Evolutionary conservation across 2,888 invertebrate genomes (phyloP).

Genomic region (Coelogynopora nodosa): DNA sequence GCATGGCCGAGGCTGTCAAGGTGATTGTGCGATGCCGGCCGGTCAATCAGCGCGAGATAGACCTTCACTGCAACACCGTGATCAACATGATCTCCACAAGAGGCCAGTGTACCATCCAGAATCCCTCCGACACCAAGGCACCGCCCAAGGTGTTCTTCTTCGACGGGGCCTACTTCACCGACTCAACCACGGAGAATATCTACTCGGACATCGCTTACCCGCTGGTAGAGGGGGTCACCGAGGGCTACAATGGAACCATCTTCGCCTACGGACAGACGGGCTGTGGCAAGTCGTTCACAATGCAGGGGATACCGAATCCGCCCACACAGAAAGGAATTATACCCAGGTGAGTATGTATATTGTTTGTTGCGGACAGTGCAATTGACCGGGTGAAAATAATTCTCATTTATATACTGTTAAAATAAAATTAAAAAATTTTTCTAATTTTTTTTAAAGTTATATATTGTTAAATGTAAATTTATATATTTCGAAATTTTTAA

Average conservation of each 20-base stretch:
- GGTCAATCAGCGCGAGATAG: slow-evolving; percentile 73
- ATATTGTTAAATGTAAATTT: too few species aligned
- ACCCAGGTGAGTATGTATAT: slow-evolving; percentile 64
- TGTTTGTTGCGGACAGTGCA: too few species aligned
- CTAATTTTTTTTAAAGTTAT: too few species aligned
- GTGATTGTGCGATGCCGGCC: slow-evolving; percentile 82
- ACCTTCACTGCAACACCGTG: slow-evolving; percentile 68
- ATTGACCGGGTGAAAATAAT: too few species aligned
- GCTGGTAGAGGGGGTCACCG: slow-evolving; percentile 78
- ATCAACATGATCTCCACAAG: slow-evolving; percentile 65
- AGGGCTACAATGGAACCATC: slow-evolving; percentile 86
- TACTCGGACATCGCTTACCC: slow-evolving; percentile 82
- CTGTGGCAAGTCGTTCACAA: slow-evolving; percentile 83
- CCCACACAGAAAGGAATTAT: slow-evolving; percentile 67
- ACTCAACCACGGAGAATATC: slow-evolving; percentile 76
- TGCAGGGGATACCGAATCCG: slow-evolving; percentile 71
- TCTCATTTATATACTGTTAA: too few species aligned
- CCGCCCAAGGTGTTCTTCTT: slow-evolving; percentile 68
- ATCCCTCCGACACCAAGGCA: slow-evolving; percentile 54
- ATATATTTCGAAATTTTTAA: too few species aligned
- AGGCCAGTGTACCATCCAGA: slow-evolving; percentile 66
- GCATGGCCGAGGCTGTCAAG: slow-evolving; percentile 69
- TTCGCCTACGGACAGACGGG: slow-evolving; percentile 90
- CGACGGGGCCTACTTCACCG: slow-evolving; percentile 76
- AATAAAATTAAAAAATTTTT: too few species aligned